phyloP scores from a whole-genome alignment of 2,113 vertebrate genomes.

The Callopanchax toddi region DNA sequence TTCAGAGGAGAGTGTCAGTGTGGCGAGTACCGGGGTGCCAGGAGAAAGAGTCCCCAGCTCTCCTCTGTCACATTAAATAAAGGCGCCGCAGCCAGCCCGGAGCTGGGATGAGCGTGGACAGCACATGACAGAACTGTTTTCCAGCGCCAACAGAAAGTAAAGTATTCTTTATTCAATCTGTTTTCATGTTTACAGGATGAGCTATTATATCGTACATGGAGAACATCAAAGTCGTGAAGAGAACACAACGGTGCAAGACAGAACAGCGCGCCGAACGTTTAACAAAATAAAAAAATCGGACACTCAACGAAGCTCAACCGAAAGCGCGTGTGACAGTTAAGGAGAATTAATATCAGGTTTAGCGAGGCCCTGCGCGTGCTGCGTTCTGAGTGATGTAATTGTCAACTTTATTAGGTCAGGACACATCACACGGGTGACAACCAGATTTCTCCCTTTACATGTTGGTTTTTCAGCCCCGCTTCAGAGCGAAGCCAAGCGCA shows the following conservation, averaged over 20 bases:
- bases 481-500: slow-evolving; percentile 10
- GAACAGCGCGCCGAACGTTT: slow-evolving; percentile 31
- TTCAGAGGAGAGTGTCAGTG: slow-evolving; percentile 78
- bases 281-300: slow-evolving; percentile 30
- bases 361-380: slow-evolving; percentile 14
- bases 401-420: slow-evolving; percentile 37
- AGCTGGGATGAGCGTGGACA: slow-evolving; percentile 78
- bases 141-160: slow-evolving; percentile 70
- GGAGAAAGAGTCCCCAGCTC: slow-evolving; percentile 81
- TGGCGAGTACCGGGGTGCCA: slow-evolving; percentile 74
- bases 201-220: slow-evolving; percentile 62
- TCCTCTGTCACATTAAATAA: slow-evolving; percentile 83
- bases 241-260: slow-evolving; percentile 25
- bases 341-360: slow-evolving; percentile 42
- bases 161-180: slow-evolving; percentile 81
- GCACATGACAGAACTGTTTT: slow-evolving; percentile 79
- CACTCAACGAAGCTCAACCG: slow-evolving; percentile 5
- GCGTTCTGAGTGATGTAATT: slow-evolving; percentile 56
- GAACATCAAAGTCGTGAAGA: slow-evolving; percentile 53
- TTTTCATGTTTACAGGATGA: slow-evolving; percentile 76
- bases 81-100: slow-evolving; percentile 56
- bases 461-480: slow-evolving; percentile 26
- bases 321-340: slow-evolving; percentile 28
- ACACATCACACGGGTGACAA: slow-evolving; percentile 32
- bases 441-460: slow-evolving; percentile 43